A percentile compares a stretch with the other conserved stretches of the same genome.
phyloP scores from a whole-genome alignment of 2,888 invertebrate species.

The Seladonia tumulorum region DNA sequence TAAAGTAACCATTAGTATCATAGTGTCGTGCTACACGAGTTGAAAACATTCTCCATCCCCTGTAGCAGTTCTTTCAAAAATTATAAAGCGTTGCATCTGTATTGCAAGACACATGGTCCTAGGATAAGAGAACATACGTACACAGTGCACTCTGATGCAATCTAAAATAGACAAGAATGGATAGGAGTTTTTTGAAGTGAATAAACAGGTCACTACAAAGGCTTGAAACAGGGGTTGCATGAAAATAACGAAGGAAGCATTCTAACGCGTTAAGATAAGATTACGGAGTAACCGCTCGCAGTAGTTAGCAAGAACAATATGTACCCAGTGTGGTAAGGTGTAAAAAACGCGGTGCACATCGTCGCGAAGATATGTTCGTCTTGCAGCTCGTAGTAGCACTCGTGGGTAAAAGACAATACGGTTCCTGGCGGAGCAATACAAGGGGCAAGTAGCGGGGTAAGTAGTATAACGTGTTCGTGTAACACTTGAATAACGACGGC shows the following conservation, averaged over 20 bases:
- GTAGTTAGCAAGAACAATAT: background rate
- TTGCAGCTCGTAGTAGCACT: constrained; percentile 28
- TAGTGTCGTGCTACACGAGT: too few species aligned
- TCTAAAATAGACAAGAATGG: too few species aligned
- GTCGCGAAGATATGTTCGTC: constrained; percentile 31
- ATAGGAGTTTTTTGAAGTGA: background rate
- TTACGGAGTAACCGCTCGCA: background rate
- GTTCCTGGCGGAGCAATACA: constrained; percentile 49
- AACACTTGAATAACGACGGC: constrained; percentile 66
- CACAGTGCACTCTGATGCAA: too few species aligned
- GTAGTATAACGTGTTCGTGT: constrained; percentile 71
- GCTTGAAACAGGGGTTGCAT: background rate
- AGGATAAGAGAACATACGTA: background rate
- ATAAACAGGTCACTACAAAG: background rate
- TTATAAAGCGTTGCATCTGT: too few species aligned
- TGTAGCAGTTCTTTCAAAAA: too few species aligned
- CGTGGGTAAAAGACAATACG: constrained; percentile 56
- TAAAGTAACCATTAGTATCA: too few species aligned
- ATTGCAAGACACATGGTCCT: too few species aligned
- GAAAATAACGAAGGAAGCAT: background rate
- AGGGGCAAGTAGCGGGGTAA: constrained; percentile 60
- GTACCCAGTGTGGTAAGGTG: background rate
- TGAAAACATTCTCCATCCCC: too few species aligned
- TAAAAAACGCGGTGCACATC: constrained; percentile 8
- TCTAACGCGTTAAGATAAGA: background rate